Evolutionary conservation across 1,140 invertebrate species (phyloP).

Genomic region (Battus philenor): DNA sequence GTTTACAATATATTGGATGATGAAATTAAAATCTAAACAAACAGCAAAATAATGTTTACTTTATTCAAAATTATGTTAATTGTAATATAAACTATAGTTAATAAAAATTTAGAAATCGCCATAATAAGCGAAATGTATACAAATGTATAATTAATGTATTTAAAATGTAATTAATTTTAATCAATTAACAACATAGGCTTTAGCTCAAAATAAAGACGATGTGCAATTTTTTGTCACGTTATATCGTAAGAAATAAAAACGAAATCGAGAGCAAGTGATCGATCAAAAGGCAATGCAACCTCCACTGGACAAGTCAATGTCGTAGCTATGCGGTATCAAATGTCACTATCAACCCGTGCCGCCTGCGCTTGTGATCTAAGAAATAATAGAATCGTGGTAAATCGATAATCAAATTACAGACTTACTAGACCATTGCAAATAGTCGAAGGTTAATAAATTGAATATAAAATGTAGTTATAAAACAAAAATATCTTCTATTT

Average conservation of each 20-base stretch:
- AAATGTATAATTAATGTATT: too few species aligned
- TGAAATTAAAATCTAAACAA: too few species aligned
- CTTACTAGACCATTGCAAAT: too few species aligned
- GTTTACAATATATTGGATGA: too few species aligned
- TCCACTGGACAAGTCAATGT: conserved; percentile 8
- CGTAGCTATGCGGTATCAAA: conserved; percentile 2
- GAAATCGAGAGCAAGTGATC: conserved; percentile 15
- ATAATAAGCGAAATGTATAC: too few species aligned
- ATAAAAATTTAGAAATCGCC: too few species aligned
- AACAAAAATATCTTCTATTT: too few species aligned
- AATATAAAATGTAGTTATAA: too few species aligned
- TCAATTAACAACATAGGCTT: neutral
- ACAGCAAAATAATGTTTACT: too few species aligned
- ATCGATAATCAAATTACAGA: conserved; percentile 8
- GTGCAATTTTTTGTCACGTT: conserved; percentile 13
- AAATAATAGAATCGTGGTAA: neutral
- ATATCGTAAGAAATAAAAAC: conserved; percentile 5
- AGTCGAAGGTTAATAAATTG: too few species aligned
- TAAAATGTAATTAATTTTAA: conserved; percentile 1
- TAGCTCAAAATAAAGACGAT: conserved; percentile 5
- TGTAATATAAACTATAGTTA: too few species aligned
- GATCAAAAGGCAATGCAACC: conserved; percentile 14
- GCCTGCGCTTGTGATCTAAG: conserved; percentile 2
- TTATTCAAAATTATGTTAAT: too few species aligned
- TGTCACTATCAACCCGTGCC: conserved; percentile 3